phyloP scores from a whole-genome alignment of 1,140 invertebrate species.

The Lasioglossum albipes region DNA sequence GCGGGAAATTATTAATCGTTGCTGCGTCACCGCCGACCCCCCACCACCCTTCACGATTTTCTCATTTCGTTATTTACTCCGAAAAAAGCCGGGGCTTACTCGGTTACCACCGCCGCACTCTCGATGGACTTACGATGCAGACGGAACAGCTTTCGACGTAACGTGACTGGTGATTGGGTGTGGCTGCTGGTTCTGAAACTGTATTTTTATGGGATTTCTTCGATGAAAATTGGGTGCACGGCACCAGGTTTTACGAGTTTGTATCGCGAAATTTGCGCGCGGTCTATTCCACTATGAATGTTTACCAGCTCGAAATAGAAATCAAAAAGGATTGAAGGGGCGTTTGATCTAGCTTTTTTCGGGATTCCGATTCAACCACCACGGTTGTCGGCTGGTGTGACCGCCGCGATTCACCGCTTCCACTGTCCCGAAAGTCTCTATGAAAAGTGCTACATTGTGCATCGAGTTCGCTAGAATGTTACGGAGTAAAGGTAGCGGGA shows the following conservation, averaged over 20 bases:
- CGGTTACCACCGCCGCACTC: too few relatives aligned
- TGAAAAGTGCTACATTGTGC: background rate
- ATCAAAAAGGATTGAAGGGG: background rate
- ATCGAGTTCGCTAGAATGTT: background rate
- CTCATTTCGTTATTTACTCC: background rate
- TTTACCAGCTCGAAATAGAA: background rate
- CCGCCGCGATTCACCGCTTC: background rate
- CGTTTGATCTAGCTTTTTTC: background rate
- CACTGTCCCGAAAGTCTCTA: background rate
- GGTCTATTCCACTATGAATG: background rate
- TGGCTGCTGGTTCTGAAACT: too few relatives aligned
- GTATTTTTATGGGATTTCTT: too few relatives aligned
- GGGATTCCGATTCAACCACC: background rate
- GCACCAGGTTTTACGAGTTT: background rate
- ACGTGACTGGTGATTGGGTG: too few relatives aligned
- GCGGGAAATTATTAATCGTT: constrained; percentile 23
- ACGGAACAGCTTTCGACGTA: too few relatives aligned
- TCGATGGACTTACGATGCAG: too few relatives aligned
- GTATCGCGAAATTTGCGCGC: too few relatives aligned
- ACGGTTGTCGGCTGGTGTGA: background rate
- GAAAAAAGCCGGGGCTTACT: background rate
- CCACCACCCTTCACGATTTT: background rate
- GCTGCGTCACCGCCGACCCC: background rate
- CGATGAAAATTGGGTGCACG: too few relatives aligned
- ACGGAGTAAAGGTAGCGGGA: background rate